These are phyloP conservation scores for Mylabris phalerata DNA, from an alignment of 1,140 invertebrate species.

Conservation along the genomic window DNA sequence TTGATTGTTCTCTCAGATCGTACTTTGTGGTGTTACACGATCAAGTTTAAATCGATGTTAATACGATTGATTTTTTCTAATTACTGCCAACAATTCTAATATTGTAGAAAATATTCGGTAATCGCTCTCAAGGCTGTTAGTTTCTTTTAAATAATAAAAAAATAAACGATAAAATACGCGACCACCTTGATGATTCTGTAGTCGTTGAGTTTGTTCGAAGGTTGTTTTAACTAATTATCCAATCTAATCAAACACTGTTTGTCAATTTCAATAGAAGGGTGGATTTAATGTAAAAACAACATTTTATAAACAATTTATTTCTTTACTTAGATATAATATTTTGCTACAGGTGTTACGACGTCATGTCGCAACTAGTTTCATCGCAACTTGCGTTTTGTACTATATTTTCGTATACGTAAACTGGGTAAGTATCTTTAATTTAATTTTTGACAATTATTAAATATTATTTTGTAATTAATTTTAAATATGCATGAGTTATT, in stretches of 20 bases:
- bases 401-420: slow-evolving; percentile 31
- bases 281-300: not conserved
- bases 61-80: too few species aligned
- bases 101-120: too few species aligned
- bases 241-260: not conserved
- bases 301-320: not conserved
- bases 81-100: too few species aligned
- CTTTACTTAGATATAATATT: not conserved
- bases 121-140: too few species aligned
- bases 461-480: not conserved
- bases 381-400: slow-evolving; percentile 18
- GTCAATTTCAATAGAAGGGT: not conserved
- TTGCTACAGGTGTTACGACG: slow-evolving; percentile 24
- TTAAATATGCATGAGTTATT: too few species aligned
- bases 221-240: not conserved
- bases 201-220: not conserved
- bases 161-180: too few species aligned
- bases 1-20: too few species aligned
- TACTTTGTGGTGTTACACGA: too few species aligned
- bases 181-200: too few species aligned
- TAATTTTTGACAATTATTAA: not conserved
- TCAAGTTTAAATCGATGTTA: too few species aligned
- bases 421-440: slow-evolving; percentile 24
- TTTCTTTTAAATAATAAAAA: too few species aligned
- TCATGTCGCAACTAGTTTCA: slow-evolving; percentile 22